These are phyloP conservation scores for Epistrophella euchroma DNA, from an alignment of 2,888 invertebrate species.

Conservation along the genomic window DNA sequence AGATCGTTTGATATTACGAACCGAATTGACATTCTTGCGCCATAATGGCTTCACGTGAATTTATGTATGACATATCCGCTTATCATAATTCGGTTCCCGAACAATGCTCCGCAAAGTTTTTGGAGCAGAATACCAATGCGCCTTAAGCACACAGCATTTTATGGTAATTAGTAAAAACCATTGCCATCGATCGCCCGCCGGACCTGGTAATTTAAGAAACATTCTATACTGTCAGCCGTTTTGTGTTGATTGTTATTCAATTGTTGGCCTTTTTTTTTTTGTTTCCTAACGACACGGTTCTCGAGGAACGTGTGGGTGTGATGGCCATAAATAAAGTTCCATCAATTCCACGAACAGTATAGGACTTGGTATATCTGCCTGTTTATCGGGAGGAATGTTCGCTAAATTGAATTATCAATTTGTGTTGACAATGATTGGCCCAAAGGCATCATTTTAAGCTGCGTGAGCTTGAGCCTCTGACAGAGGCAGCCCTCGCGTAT, in stretches of 20 bases:
- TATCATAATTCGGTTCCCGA: slow-evolving; percentile 73
- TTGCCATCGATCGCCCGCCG: slow-evolving; percentile 46
- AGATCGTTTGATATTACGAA: slow-evolving; percentile 32
- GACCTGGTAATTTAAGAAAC: slow-evolving; percentile 65
- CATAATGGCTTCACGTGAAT: slow-evolving; percentile 65
- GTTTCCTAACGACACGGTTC: slow-evolving; percentile 66
- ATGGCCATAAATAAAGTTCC: slow-evolving; percentile 70
- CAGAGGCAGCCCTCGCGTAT: no score
- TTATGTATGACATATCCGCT: slow-evolving; percentile 75
- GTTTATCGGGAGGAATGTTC: slow-evolving; percentile 71
- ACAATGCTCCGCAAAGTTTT: slow-evolving; percentile 55
- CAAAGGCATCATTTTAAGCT: slow-evolving; percentile 39
- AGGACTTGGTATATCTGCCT: slow-evolving; percentile 59
- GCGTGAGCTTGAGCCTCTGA: slow-evolving; percentile 1
- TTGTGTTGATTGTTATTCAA: slow-evolving; percentile 68
- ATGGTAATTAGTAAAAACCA: slow-evolving; percentile 57
- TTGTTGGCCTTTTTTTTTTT: slow-evolving; percentile 62
- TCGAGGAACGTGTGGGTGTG: slow-evolving; percentile 62
- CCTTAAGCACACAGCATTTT: slow-evolving; percentile 46
- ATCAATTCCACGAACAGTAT: slow-evolving; percentile 74
- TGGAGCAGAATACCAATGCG: slow-evolving; percentile 71
- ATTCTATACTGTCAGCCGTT: slow-evolving; percentile 44
- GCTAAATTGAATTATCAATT: slow-evolving; percentile 76
- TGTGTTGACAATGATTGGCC: slow-evolving; percentile 46
- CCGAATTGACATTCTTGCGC: slow-evolving; percentile 68